These are phyloP conservation scores for Macquaria australasica DNA, from an alignment of 2,113 vertebrate genomes.

Conservation along the genomic window DNA sequence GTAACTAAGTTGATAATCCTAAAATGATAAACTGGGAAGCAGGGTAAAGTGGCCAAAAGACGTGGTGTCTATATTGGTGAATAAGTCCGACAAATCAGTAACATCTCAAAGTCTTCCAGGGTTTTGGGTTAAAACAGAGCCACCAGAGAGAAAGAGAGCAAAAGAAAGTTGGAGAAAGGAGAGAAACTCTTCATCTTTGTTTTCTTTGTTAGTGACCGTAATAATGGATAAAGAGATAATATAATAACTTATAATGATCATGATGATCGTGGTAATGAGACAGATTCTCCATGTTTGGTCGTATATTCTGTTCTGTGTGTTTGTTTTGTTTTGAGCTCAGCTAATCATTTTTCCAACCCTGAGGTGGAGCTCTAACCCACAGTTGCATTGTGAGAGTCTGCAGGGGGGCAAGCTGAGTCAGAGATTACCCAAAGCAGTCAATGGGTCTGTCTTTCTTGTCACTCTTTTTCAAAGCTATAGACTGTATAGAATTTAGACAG, in stretches of 20 bases:
- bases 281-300: conserved; percentile 58
- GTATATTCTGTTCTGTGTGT: conserved; percentile 50
- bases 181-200: conserved; percentile 81
- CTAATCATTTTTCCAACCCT: conserved; percentile 69
- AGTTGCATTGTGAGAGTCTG: conserved; percentile 58
- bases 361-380: conserved; percentile 73
- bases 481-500: not conserved
- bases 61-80: conserved; percentile 12
- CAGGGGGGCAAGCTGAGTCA: conserved; percentile 1
- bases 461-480: not conserved
- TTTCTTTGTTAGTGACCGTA: conserved; percentile 75
- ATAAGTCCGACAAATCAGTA: conserved; percentile 60
- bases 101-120: conserved; percentile 84
- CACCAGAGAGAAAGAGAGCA: conserved; percentile 70
- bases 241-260: conserved; percentile 51
- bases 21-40: conserved; percentile 61
- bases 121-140: conserved; percentile 68
- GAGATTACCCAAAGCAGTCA: not conserved
- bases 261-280: conserved; percentile 59
- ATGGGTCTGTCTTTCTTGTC: not conserved
- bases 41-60: conserved; percentile 60
- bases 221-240: conserved; percentile 63
- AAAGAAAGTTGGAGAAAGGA: conserved; percentile 72
- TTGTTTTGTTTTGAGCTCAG: conserved; percentile 57
- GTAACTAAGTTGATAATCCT: conserved; percentile 51